Percentiles rank a stretch among this genome's conserved stretches.
Conservation (phyloP, 2,888 invertebrate genomes). For the Pseudococcus longispinus region DNA sequence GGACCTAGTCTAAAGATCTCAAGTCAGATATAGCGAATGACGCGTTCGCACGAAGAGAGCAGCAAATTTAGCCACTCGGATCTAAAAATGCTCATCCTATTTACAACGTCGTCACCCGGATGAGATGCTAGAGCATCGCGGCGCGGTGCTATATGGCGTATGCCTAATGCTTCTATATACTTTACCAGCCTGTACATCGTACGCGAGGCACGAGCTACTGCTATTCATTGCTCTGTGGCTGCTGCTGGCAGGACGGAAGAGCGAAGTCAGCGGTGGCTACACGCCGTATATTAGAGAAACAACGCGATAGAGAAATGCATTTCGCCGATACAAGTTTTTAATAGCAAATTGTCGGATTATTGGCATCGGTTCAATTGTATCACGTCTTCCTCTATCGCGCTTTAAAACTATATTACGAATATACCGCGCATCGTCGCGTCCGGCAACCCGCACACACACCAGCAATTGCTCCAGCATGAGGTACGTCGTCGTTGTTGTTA, state of each 20-base stretch:
- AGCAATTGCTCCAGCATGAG: neutral
- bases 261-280: neutral
- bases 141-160: neutral
- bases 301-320: constrained; percentile 33
- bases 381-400: neutral
- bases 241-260: neutral
- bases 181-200: too few species aligned
- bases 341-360: constrained; percentile 40
- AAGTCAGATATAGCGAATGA: neutral
- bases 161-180: neutral
- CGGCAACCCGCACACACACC: neutral
- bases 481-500: neutral
- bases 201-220: neutral
- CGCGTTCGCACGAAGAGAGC: neutral
- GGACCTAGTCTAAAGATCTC: neutral
- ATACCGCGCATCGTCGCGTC: neutral
- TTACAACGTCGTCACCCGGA: neutral
- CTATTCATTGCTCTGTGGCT: neutral
- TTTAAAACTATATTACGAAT: neutral
- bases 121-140: neutral
- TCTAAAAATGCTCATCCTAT: neutral
- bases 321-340: constrained; percentile 30
- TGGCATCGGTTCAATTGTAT: constrained; percentile 37
- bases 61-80: neutral
- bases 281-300: neutral